phyloP scores from a whole-genome alignment of 2,888 invertebrate genomes.

The Metallyticus violacea region DNA sequence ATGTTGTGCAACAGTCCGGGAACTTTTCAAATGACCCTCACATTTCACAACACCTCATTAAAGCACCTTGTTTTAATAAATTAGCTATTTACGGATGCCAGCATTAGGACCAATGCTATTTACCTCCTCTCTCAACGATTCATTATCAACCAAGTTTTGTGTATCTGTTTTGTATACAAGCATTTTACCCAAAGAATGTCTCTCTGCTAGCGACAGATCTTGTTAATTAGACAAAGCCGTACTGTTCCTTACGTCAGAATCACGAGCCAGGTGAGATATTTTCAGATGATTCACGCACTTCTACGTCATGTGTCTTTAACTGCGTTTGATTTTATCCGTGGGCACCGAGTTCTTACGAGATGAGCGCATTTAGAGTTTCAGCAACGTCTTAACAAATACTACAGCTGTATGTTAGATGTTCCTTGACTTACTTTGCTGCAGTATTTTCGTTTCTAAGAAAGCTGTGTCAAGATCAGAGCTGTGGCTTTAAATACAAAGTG shows the following conservation, averaged over 20 bases:
- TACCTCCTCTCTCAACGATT: too few species aligned
- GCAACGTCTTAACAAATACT: too few species aligned
- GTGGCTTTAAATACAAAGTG: too few species aligned
- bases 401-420: not conserved
- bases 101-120: too few species aligned
- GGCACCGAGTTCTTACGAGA: too few species aligned
- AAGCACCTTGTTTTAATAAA: too few species aligned
- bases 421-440: not conserved
- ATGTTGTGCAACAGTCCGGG: too few species aligned
- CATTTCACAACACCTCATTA: too few species aligned
- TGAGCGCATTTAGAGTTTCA: too few species aligned
- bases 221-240: not conserved
- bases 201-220: not conserved
- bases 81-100: too few species aligned
- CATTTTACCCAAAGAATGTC: not conserved
- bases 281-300: not conserved
- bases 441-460: not conserved
- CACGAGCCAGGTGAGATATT: not conserved
- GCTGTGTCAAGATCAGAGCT: not conserved
- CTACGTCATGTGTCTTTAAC: not conserved
- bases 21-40: too few species aligned
- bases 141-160: not conserved
- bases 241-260: not conserved
- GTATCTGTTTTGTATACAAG: not conserved
- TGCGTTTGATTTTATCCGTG: not conserved